A percentile compares a stretch with the other conserved stretches of the same genome.
phyloP scores from a whole-genome alignment of 1,140 invertebrate genomes.

The Radopholus similis region DNA sequence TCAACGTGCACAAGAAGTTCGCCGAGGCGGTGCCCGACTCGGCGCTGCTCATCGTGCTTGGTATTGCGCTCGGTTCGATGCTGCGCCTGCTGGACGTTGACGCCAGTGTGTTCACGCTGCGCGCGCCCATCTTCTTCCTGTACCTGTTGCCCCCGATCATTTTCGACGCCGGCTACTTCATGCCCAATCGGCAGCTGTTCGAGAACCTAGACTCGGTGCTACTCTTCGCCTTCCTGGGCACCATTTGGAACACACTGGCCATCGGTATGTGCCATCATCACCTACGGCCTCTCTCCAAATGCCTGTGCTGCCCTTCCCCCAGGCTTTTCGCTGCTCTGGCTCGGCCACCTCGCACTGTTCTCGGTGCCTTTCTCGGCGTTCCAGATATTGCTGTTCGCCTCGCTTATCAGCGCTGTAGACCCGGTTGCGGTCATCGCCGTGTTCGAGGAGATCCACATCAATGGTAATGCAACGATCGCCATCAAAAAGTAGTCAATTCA shows the following conservation, averaged over 20 bases:
- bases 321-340: conserved; percentile 38
- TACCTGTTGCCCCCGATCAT: conserved; percentile 63
- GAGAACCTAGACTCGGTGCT: conserved; percentile 92
- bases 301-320: background rate
- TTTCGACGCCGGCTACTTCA: conserved; percentile 75
- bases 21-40: conserved; percentile 54
- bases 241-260: conserved; percentile 58
- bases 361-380: conserved; percentile 61
- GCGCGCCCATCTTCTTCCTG: conserved; percentile 50
- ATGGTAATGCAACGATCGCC: too few relatives aligned
- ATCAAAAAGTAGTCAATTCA: too few relatives aligned
- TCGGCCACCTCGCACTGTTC: conserved; percentile 40
- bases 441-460: conserved; percentile 67
- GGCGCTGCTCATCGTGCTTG: conserved; percentile 53
- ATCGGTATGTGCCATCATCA: conserved; percentile 40
- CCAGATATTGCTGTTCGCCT: conserved; percentile 86
- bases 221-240: conserved; percentile 82
- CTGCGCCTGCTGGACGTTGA: conserved; percentile 38
- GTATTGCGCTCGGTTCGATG: conserved; percentile 43
- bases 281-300: background rate
- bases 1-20: conserved; percentile 52
- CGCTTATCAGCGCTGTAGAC: conserved; percentile 95
- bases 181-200: conserved; percentile 91
- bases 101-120: conserved; percentile 34
- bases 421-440: conserved; percentile 76